phyloP scores from a whole-genome alignment of 37 sponge, comb jelly and placozoan genomes.

The Hormiphora californensis region DNA sequence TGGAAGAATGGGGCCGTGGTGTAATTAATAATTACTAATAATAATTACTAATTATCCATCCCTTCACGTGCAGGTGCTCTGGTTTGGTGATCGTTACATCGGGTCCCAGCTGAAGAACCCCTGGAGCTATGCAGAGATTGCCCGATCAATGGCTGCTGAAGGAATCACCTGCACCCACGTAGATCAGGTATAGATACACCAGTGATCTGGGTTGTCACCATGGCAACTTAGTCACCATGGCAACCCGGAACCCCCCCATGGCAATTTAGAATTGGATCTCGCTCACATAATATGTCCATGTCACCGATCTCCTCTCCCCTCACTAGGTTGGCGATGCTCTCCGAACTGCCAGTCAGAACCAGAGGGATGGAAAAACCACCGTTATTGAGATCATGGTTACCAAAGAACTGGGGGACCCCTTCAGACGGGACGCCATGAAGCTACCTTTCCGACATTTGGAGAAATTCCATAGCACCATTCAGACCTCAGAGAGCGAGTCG shows the following conservation, averaged over 20 bases:
- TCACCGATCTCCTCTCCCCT: no score
- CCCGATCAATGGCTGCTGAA: not conserved
- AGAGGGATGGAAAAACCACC: not conserved
- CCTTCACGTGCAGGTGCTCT: no score
- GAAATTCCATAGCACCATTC: not conserved
- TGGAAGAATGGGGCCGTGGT: no score
- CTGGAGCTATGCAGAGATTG: constrained; percentile 26
- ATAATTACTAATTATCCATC: no score
- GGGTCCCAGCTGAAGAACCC: not conserved
- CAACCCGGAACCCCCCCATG: not conserved
- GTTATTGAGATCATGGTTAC: constrained; percentile 19
- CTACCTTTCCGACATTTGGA: constrained; percentile 8
- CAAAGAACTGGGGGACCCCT: constrained; percentile 27
- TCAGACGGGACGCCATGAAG: constrained; percentile 30
- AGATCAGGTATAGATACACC: constrained; percentile 8
- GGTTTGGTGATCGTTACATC: constrained; percentile 17
- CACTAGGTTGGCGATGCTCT: no score
- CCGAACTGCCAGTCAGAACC: constrained; percentile 9
- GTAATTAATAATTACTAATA: no score
- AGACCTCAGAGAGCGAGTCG: not conserved
- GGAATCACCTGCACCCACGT: constrained; percentile 30
- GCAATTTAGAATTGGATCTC: no score
- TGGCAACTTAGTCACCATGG: not conserved
- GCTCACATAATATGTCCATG: no score
- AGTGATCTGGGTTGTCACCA: no score